Conservation (phyloP, 2,113 vertebrate genomes). For the Bufo gargarizans region DNA sequence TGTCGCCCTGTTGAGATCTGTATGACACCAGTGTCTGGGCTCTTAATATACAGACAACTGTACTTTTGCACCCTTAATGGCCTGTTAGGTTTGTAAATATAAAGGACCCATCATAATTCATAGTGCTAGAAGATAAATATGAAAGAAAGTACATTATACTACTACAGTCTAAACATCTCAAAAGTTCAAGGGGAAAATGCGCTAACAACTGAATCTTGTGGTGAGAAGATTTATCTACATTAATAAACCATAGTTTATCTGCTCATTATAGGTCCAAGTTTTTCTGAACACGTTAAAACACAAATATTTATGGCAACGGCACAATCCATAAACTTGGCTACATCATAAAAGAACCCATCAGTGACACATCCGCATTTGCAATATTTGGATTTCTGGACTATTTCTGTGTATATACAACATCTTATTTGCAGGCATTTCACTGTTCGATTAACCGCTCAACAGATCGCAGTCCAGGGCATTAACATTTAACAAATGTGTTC, state of each 20-base stretch:
- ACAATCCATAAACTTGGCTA: slow-evolving; percentile 63
- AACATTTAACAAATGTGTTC: slow-evolving; percentile 57
- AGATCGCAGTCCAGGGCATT: slow-evolving; percentile 51
- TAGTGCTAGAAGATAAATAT: neutral
- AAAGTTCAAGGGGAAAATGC: slow-evolving; percentile 11
- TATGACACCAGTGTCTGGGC: too few species aligned
- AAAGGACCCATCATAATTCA: neutral
- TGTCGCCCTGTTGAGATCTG: too few species aligned
- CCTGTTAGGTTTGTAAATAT: neutral
- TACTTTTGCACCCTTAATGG: neutral
- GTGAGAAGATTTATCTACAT: slow-evolving; percentile 1
- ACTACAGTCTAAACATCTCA: neutral
- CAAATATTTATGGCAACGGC: slow-evolving; percentile 69
- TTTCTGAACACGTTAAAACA: slow-evolving; percentile 61
- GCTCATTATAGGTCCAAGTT: slow-evolving; percentile 59
- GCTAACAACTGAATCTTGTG: neutral
- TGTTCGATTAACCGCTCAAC: slow-evolving; percentile 59
- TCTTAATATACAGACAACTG: neutral
- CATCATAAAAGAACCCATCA: slow-evolving; percentile 70
- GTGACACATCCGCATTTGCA: slow-evolving; percentile 63
- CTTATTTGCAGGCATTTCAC: slow-evolving; percentile 60
- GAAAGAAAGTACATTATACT: neutral
- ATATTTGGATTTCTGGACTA: slow-evolving; percentile 63
- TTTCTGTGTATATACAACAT: slow-evolving; percentile 64
- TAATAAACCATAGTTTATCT: slow-evolving; percentile 45